Conservation (phyloP, 2,888 invertebrate genomes). For the Scaptomyza caliginosa region DNA sequence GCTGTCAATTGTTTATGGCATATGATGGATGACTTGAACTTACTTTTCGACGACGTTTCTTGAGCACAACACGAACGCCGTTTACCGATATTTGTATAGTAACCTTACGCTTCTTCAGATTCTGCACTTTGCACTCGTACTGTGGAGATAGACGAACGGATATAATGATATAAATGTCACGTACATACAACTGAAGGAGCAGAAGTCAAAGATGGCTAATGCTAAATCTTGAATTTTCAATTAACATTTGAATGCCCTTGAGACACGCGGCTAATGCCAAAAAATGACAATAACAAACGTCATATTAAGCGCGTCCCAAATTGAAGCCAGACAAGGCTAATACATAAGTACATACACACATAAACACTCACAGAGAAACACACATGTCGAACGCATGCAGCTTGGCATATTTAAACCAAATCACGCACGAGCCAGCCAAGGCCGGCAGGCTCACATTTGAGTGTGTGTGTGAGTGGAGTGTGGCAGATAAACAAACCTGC, state of each 20-base stretch:
- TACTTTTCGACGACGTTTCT: conserved; percentile 91
- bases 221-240: conserved; percentile 62
- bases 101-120: conserved; percentile 98
- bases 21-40: conserved; percentile 66
- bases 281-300: conserved; percentile 75
- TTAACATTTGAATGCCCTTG: conserved; percentile 68
- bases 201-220: conserved; percentile 5
- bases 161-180: conserved; percentile 22
- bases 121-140: conserved; percentile 99
- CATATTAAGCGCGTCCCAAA: conserved; percentile 51
- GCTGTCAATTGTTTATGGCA: conserved; percentile 5
- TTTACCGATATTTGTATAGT: conserved; percentile 97
- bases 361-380: conserved; percentile 6
- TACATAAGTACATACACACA: conserved; percentile 25
- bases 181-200: conserved; percentile 1
- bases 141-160: conserved; percentile 84
- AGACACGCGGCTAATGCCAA: conserved; percentile 61
- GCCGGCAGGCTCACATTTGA: conserved; percentile 16
- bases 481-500: conserved; percentile 55
- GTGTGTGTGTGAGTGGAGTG: conserved; percentile 3
- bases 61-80: conserved; percentile 94
- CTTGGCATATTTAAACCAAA: conserved; percentile 58
- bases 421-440: conserved; percentile 53
- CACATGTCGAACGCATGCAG: conserved; percentile 26
- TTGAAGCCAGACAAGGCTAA: conserved; percentile 50